Conservation (phyloP, 2,888 invertebrate species). For the Unio pictorum region DNA sequence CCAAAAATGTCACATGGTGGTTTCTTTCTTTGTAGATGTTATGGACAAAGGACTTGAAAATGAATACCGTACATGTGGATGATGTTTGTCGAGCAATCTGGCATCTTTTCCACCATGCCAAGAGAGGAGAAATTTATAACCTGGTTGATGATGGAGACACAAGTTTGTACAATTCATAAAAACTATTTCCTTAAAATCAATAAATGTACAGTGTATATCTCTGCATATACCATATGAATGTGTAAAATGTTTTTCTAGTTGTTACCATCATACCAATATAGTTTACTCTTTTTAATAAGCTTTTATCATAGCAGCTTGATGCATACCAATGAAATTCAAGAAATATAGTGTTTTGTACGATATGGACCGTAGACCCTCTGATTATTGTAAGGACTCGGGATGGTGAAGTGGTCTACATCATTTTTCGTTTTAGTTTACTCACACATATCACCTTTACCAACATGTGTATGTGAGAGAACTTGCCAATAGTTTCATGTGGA, state of each 20-base stretch:
- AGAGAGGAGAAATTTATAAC: slow-evolving; percentile 80
- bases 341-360: no score
- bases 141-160: slow-evolving; percentile 87
- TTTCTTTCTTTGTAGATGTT: slow-evolving; percentile 74
- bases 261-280: not conserved
- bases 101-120: slow-evolving; percentile 75
- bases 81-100: slow-evolving; percentile 89
- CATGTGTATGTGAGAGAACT: no score
- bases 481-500: no score
- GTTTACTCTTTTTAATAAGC: no score
- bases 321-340: no score
- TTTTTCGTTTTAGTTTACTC: no score
- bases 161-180: slow-evolving; percentile 68
- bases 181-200: not conserved
- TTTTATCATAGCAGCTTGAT: no score
- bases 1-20: no score
- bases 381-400: no score
- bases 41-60: slow-evolving; percentile 87
- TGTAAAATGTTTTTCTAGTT: not conserved
- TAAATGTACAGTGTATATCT: not conserved
- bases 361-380: no score
- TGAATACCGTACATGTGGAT: slow-evolving; percentile 89
- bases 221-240: not conserved
- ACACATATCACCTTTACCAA: no score
- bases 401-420: no score